Percentiles rank a stretch among this genome's conserved stretches.
Evolutionary conservation across 2,113 vertebrate genomes (phyloP).

Genomic region (Balaenoptera acutorostrata): DNA sequence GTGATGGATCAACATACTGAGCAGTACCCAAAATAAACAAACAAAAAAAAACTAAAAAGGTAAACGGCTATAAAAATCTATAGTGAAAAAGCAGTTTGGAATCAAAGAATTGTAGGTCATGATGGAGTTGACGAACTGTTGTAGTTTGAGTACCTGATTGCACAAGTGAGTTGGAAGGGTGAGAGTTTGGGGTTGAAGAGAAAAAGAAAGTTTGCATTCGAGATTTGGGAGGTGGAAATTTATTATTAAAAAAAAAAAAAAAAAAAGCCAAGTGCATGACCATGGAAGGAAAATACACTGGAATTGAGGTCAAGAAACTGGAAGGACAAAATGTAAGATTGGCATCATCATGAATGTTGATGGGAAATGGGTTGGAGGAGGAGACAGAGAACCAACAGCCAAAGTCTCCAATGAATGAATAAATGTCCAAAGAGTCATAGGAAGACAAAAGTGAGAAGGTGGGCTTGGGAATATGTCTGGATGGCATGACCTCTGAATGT

Average conservation of each 20-base stretch:
- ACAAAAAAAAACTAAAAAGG: neutral
- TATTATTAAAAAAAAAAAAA: neutral
- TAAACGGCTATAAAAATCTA: neutral
- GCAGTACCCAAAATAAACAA: neutral
- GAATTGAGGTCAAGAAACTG: neutral
- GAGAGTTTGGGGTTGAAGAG: neutral
- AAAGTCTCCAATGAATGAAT: neutral
- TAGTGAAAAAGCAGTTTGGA: neutral
- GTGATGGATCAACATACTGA: neutral
- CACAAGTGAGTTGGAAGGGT: neutral
- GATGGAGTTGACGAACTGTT: neutral
- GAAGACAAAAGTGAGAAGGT: neutral
- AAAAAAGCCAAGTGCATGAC: neutral
- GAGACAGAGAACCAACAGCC: neutral
- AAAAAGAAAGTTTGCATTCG: neutral
- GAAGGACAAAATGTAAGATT: neutral
- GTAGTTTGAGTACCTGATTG: too few species aligned
- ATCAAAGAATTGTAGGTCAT: neutral
- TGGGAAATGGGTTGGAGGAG: neutral
- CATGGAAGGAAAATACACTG: neutral
- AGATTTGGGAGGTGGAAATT: neutral
- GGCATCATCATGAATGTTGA: neutral
- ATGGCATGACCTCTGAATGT: neutral
- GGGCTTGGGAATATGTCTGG: accelerated
- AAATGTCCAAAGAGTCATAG: neutral